A percentile compares a stretch with the other conserved stretches of the same genome.
Evolutionary conservation across 2,888 invertebrate genomes (phyloP).

Genomic region (Leptarthrus brevirostris): DNA sequence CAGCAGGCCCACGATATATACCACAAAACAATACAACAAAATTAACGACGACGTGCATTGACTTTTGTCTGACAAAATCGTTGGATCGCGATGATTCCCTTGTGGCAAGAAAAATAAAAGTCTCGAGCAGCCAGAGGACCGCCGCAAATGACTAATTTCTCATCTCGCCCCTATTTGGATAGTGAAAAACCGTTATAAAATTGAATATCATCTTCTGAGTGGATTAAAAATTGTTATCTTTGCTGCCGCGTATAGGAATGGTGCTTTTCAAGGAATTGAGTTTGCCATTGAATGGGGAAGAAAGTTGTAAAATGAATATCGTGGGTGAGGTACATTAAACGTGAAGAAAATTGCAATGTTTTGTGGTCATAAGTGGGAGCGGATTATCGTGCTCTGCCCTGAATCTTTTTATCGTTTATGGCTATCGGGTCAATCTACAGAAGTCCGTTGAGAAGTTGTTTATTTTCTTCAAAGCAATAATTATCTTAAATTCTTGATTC

Average conservation of each 20-base stretch:
- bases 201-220: no score
- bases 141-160: constrained; percentile 7
- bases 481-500: no score
- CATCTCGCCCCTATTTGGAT: constrained; percentile 32
- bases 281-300: background rate
- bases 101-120: constrained; percentile 7
- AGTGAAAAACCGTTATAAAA: constrained; percentile 14
- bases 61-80: constrained; percentile 16
- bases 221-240: no score
- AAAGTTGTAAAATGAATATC: background rate
- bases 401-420: no score
- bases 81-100: background rate
- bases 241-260: background rate
- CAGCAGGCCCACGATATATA: constrained; percentile 11
- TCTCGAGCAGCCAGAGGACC: background rate
- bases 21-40: constrained; percentile 14
- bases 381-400: no score
- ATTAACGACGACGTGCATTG: constrained; percentile 28
- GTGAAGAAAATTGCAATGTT: background rate
- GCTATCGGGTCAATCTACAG: no score
- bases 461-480: no score
- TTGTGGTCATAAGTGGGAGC: no score
- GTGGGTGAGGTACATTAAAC: background rate
- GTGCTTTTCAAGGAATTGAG: background rate
- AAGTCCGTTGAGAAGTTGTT: no score